Conservation (phyloP, 2,888 invertebrate species). For the Callinectes sapidus region DNA sequence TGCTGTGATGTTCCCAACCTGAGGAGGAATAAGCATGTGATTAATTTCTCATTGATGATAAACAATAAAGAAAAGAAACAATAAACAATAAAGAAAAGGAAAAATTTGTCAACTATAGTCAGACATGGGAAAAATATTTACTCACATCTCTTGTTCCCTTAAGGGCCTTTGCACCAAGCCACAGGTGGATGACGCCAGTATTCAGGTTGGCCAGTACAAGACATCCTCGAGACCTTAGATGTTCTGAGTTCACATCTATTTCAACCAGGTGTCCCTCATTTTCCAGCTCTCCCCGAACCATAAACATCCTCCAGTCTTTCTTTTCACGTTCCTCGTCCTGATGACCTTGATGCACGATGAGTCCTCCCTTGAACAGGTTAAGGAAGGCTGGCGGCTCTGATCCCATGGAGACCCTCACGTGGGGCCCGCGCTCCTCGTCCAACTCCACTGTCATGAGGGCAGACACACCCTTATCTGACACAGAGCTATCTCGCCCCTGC, state of each 20-base stretch:
- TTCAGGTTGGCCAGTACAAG: constrained; percentile 84
- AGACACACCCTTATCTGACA: constrained; percentile 94
- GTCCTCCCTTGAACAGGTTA: constrained; percentile 86
- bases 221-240: constrained; percentile 89
- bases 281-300: constrained; percentile 84
- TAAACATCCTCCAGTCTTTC: constrained; percentile 79
- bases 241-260: constrained; percentile 84
- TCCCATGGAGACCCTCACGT: constrained; percentile 89
- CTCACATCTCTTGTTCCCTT: constrained; percentile 81
- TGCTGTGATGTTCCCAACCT: constrained; percentile 80
- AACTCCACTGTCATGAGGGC: constrained; percentile 92
- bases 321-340: constrained; percentile 77
- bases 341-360: constrained; percentile 88
- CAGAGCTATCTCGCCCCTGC: constrained; percentile 91
- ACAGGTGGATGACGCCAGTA: constrained; percentile 83
- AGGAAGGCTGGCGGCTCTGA: constrained; percentile 92
- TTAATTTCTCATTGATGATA: neutral
- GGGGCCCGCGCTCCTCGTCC: constrained; percentile 92
- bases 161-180: constrained; percentile 88
- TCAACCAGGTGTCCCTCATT: constrained; percentile 88
- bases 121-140: neutral
- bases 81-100: no score
- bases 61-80: neutral
- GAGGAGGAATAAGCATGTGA: constrained; percentile 35
- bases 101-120: neutral